Evolutionary conservation across 1,140 invertebrate genomes (phyloP), one percentile per base, ranked within the genome.

Genomic region (Lineus longissimus): DNA sequence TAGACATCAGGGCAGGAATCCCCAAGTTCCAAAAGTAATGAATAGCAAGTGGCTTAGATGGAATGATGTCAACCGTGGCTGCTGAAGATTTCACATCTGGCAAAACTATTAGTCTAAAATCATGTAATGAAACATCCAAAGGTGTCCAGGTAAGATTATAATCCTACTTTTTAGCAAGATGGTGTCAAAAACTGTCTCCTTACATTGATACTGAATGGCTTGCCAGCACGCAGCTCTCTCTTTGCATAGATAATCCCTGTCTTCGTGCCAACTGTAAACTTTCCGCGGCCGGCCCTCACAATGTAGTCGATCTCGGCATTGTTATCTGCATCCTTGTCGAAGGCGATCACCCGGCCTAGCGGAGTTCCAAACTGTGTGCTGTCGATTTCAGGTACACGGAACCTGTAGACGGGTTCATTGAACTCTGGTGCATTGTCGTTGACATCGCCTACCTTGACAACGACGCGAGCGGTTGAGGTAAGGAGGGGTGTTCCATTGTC

Each of bases 361-460:
- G 65, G 66, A 40, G 76, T 67, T 56, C 75, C 69, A 23, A 65
- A 60, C 13, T 63, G 68, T 45, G 61, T 68, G 19, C 63, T 59
- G 29, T 60, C 43, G 9, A 68, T 57, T 19, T 62, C 88, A 17
- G 91, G 91, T 67, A 94, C 88, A 73, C 86, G 87, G 60, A 94
- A 85, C 68, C 89, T 88, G 80, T 94, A 93, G 67, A 89, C 88
- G 59, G 87, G 86, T 73, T 93, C 88, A 69, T 90, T 87, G 79
- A 95, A 95, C 69, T 87, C 91, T 87, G 78, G 84, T 69, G 79
- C 76, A 31, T 77, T 71, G 65, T 95, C 93, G 82, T 95, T 95
- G 62, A 91, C 83, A 80, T 95, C 92, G 23, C 86, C 83, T 9
- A 97, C 88, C 59, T 86, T 84, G 43, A 97, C 86, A 27, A 92